A percentile compares a stretch with the other conserved stretches of the same genome.
These are phyloP conservation scores for Stercorarius parasiticus DNA, from an alignment of 2,113 vertebrate genomes.

Conservation along the genomic window DNA sequence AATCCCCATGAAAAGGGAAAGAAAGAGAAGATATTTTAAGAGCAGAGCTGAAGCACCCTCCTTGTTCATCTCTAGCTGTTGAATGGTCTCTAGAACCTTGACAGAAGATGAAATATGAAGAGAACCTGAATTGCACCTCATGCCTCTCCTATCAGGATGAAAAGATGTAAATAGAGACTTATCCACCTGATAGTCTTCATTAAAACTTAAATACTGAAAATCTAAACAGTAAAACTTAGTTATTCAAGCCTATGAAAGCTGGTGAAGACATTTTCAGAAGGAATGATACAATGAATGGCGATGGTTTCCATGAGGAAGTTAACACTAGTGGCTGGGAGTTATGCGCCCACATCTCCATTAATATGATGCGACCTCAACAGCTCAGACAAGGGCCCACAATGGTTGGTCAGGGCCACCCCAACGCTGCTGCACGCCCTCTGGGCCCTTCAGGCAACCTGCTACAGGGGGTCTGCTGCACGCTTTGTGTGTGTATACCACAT, in stretches of 20 bases:
- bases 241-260: not conserved
- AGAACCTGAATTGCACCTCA: not conserved
- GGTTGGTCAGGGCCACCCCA: not conserved
- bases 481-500: no score
- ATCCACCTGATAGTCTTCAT: not conserved
- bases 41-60: not conserved
- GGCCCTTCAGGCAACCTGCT: not conserved
- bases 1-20: not conserved
- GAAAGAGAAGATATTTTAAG: not conserved
- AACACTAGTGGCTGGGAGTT: not conserved
- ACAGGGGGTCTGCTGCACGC: not conserved
- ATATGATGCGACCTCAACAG: not conserved
- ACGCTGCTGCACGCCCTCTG: not conserved
- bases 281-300: not conserved
- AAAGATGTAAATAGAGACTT: not conserved
- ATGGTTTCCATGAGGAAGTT: not conserved
- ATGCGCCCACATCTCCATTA: not conserved
- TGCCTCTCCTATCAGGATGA: not conserved
- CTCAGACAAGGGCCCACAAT: not conserved
- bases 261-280: not conserved
- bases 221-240: not conserved
- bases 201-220: not conserved
- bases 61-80: not conserved
- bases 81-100: not conserved
- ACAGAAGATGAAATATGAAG: not conserved